Percentiles rank a stretch among this genome's conserved stretches.
phyloP scores from a whole-genome alignment of 2,797 vertebrate species.

The Clarias laeviceps region DNA sequence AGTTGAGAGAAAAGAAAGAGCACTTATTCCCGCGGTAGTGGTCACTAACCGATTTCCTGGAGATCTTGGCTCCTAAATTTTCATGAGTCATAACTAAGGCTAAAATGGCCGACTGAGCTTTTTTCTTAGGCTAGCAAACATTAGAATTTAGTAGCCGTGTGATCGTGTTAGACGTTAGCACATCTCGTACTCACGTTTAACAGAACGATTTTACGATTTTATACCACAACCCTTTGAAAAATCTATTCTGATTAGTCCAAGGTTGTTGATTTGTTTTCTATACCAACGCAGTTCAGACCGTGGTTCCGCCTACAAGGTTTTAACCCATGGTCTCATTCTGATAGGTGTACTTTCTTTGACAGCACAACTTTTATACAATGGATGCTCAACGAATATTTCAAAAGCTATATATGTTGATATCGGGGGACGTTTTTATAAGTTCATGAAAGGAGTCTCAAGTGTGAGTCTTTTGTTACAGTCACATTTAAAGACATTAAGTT shows the following conservation, averaged over 20 bases:
- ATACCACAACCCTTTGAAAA: background rate
- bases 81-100: background rate
- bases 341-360: background rate
- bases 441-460: background rate
- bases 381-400: background rate
- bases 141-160: background rate
- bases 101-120: background rate
- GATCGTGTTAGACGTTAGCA: background rate
- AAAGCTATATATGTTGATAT: background rate
- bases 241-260: background rate
- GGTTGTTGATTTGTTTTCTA: background rate
- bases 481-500: background rate
- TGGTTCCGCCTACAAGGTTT: background rate
- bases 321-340: background rate
- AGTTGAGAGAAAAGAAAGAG: background rate
- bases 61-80: constrained; percentile 14
- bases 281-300: background rate
- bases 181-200: background rate
- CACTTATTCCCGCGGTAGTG: background rate
- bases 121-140: background rate
- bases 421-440: background rate
- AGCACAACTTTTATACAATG: background rate
- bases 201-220: background rate
- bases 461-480: background rate
- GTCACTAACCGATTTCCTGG: constrained; percentile 13